These are phyloP conservation scores for Drosophila pectinifera DNA, from an alignment of 1,140 invertebrate genomes.

Conservation along the genomic window DNA sequence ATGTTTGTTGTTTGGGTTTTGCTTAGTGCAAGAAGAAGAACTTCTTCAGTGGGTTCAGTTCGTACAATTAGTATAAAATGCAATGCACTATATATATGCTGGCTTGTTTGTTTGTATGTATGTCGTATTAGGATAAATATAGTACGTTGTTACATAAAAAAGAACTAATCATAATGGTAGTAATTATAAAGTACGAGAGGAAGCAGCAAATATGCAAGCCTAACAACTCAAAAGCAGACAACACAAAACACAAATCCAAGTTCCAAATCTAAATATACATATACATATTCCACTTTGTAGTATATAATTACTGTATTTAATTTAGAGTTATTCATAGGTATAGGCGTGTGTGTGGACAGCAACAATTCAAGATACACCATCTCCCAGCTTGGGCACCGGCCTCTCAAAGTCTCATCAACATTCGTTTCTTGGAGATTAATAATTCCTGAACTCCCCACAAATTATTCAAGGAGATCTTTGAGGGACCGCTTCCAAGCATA, in stretches of 20 bases:
- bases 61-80: conserved; percentile 79
- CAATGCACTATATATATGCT: conserved; percentile 67
- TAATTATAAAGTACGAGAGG: conserved; percentile 53
- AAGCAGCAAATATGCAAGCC: conserved; percentile 45
- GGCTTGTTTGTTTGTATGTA: conserved; percentile 41
- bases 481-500: conserved; percentile 9
- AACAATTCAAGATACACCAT: conserved; percentile 73
- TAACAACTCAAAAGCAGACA: conserved; percentile 40
- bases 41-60: conserved; percentile 82
- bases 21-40: conserved; percentile 79
- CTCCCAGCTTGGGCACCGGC: conserved; percentile 21
- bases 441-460: conserved; percentile 20
- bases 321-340: conserved; percentile 40
- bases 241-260: conserved; percentile 55
- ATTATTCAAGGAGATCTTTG: neutral
- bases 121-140: conserved; percentile 43
- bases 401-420: conserved; percentile 5
- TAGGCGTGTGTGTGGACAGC: conserved; percentile 73
- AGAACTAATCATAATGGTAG: conserved; percentile 41
- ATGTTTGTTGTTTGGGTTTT: conserved; percentile 45
- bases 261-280: conserved; percentile 60
- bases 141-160: conserved; percentile 26
- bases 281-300: conserved; percentile 26
- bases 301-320: conserved; percentile 43
- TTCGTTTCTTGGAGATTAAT: conserved; percentile 1